Base-by-base conservation (phyloP, 2,888 invertebrate genomes). In the Seladonia tumulorum region DNA sequence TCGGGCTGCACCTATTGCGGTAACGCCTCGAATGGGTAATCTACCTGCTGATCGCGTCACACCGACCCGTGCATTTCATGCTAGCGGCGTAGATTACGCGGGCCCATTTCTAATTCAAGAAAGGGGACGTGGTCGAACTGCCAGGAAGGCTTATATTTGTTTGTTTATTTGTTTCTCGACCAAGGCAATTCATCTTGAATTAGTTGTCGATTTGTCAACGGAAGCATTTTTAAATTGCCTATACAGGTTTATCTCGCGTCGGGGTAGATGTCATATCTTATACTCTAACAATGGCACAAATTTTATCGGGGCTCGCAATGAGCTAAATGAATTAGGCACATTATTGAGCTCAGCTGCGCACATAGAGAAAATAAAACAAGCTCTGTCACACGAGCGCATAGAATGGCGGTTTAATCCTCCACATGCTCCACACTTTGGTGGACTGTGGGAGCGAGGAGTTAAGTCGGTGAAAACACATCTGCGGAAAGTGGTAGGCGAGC, bases 61-160 rank as follows among this genome's bases (percentile, higher is more conserved):
- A 0, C 77, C 81, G 1, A 10, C 77, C 7, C 81, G 84, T 4
- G 75, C 78, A 22, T 81, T 85, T 49, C n/a, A 29, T 49, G 45
- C n/a, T 1, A 63, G 73, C 25, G 83, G 77, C 16, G 73, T 83
- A 14, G 83, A 83, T 18, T 83, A 85, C 29, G 76, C 76, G 0
- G 78, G 81, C 5, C 81, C 75, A 1, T 71, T 78, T 0, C 25
- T 35, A 35, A 73, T 4, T 47, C 66, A 10, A 74, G 42, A 8
- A 73, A 85, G 35, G 63, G 29, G 39, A 42, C 75, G 22, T 8
- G n/a, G n/a, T n/a, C 22, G 35, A 57, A 22, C 57, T 16, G n/a
- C n/a, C n/a, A n/a, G n/a, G n/a, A n/a, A n/a, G n/a, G n/a, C n/a
- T n/a, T n/a, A n/a, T n/a, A n/a, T n/a, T n/a, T n/a, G n/a, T n/a